A percentile compares a stretch with the other conserved stretches of the same genome.
phyloP scores from a whole-genome alignment of 2,888 invertebrate genomes.

The Himalopsyche kuldschensis region DNA sequence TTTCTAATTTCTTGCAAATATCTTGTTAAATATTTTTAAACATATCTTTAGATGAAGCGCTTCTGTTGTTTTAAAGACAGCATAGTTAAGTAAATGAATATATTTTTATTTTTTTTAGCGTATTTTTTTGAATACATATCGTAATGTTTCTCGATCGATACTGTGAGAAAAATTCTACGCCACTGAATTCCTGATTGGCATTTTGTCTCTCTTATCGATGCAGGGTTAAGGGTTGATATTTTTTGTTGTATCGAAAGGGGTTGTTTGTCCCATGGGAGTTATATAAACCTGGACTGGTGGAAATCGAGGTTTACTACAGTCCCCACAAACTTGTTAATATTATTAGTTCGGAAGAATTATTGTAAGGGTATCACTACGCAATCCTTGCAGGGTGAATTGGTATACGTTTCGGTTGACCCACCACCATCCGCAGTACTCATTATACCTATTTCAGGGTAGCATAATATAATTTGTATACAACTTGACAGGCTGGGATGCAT shows the following conservation, averaged over 20 bases:
- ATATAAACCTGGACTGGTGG: conserved; percentile 11
- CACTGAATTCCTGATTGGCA: conserved; percentile 34
- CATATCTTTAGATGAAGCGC: too few relatives aligned
- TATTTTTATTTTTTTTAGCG: too few relatives aligned
- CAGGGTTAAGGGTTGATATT: conserved; percentile 38
- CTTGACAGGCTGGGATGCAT: too few relatives aligned
- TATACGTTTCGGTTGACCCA: too few relatives aligned
- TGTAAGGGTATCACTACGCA: not conserved
- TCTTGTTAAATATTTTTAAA: too few relatives aligned
- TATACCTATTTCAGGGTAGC: too few relatives aligned
- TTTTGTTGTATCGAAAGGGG: conserved; percentile 26
- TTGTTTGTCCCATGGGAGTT: conserved; percentile 36
- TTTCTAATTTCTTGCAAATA: too few relatives aligned
- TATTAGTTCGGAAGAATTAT: not conserved
- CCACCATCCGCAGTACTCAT: too few relatives aligned
- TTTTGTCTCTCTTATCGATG: conserved; percentile 32
- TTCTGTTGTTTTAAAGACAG: too few relatives aligned
- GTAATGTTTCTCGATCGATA: not conserved
- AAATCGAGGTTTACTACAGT: not conserved
- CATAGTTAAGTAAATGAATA: too few relatives aligned
- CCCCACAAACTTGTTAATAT: not conserved
- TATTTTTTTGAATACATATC: not conserved
- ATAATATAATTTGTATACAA: too few relatives aligned
- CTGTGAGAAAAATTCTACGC: not conserved
- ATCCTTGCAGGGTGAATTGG: too few relatives aligned